Conservation (phyloP, 2,797 vertebrate genomes). For the Bucorvus abyssinicus region DNA sequence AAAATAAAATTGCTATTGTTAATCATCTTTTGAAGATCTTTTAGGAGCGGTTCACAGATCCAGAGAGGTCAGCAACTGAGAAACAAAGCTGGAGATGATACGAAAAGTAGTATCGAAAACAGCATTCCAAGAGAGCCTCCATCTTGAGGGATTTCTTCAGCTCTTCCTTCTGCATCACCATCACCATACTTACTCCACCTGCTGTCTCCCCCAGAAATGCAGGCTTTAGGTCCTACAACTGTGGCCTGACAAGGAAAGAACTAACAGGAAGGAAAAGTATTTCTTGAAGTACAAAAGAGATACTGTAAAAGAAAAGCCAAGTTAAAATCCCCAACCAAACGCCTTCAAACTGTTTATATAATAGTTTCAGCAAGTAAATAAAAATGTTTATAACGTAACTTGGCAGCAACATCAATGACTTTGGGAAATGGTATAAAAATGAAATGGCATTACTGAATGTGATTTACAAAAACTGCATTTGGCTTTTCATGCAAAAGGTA, state of each 20-base stretch:
- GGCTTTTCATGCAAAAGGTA: slow-evolving; percentile 31
- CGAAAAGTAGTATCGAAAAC: not conserved
- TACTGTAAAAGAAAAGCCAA: slow-evolving; percentile 24
- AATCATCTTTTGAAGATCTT: not conserved
- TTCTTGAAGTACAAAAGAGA: not conserved
- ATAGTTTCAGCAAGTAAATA: not conserved
- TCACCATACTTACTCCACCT: slow-evolving; percentile 28
- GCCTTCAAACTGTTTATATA: not conserved
- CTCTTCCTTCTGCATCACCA: not conserved
- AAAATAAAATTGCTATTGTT: not conserved
- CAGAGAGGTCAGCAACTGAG: not conserved
- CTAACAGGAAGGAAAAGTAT: not conserved
- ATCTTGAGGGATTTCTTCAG: not conserved
- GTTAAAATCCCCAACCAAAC: not conserved
- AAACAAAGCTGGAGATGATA: not conserved
- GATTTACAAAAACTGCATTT: not conserved
- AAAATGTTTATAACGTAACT: not conserved
- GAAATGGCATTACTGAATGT: not conserved
- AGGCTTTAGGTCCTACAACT: not conserved
- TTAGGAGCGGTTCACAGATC: not conserved
- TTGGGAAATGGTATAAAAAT: not conserved
- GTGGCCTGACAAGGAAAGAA: not conserved
- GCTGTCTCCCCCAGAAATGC: not conserved
- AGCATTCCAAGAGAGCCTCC: not conserved
- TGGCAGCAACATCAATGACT: not conserved